phyloP scores from a whole-genome alignment of 1,140 invertebrate species.

The Drosophila mayri region DNA sequence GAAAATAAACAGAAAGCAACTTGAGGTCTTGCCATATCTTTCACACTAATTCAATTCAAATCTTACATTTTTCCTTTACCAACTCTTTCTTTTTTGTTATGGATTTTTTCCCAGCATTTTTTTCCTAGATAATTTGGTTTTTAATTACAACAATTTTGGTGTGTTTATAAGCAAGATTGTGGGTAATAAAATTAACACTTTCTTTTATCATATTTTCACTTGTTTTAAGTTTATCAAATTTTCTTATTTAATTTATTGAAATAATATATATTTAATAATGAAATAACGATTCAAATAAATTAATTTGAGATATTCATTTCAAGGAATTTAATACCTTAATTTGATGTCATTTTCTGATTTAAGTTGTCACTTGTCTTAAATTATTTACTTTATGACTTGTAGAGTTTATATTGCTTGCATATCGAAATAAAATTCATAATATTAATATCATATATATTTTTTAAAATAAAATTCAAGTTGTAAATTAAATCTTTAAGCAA shows the following conservation, averaged over 20 bases:
- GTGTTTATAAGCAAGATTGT: background rate
- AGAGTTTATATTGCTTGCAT: background rate
- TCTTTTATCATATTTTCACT: constrained; percentile 9
- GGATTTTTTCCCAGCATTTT: constrained; percentile 14
- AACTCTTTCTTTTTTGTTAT: constrained; percentile 22
- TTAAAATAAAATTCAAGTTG: background rate
- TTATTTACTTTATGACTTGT: too few species aligned
- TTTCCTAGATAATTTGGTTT: constrained; percentile 4
- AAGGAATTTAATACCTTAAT: too few species aligned
- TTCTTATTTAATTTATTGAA: background rate
- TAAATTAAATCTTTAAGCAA: background rate
- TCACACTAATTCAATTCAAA: constrained; percentile 59
- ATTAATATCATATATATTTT: background rate
- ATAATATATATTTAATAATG: too few species aligned
- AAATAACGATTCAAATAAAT: too few species aligned
- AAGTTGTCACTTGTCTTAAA: background rate
- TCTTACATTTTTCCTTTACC: constrained; percentile 26
- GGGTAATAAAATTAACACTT: constrained; percentile 1
- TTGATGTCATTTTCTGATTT: too few species aligned
- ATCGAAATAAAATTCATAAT: background rate
- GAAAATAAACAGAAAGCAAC: constrained; percentile 20
- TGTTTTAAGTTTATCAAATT: background rate
- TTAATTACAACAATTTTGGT: constrained; percentile 16
- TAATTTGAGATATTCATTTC: too few species aligned
- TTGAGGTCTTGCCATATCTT: constrained; percentile 37